A percentile compares a stretch with the other conserved stretches of the same genome.
phyloP scores from a whole-genome alignment of 2,113 vertebrate species.

The Pelecanus crispus region DNA sequence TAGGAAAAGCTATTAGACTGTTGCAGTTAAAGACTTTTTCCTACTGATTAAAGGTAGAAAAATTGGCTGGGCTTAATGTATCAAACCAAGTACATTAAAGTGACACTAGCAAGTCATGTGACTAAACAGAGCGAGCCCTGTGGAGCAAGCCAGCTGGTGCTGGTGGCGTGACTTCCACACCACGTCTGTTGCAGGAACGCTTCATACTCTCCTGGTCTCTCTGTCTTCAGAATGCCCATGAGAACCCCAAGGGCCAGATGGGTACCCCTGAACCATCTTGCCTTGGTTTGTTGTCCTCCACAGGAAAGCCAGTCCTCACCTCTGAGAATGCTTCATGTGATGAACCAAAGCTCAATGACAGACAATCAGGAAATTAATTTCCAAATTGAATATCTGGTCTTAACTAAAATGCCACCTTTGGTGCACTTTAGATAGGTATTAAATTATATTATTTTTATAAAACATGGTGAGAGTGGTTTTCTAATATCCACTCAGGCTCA shows the following conservation, averaged over 20 bases:
- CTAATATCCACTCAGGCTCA: not conserved
- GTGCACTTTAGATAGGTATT: not conserved
- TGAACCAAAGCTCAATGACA: not conserved
- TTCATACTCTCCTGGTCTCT: not conserved
- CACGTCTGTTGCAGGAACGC: fast-evolving
- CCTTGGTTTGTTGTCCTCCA: not conserved
- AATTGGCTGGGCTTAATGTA: not conserved
- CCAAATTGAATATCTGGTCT: not conserved
- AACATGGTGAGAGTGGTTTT: not conserved
- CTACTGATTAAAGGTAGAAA: not conserved
- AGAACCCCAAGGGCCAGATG: not conserved
- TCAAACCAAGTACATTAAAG: not conserved
- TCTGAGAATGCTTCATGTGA: not conserved
- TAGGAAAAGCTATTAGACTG: not conserved
- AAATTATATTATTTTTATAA: not conserved
- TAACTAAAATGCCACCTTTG: not conserved
- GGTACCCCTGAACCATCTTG: not conserved
- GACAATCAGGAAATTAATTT: not conserved
- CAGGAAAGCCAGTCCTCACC: not conserved
- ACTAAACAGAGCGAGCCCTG: not conserved
- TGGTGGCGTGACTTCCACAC: not conserved
- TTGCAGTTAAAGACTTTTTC: not conserved
- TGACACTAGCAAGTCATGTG: not conserved
- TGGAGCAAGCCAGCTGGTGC: not conserved
- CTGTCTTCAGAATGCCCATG: not conserved